Evolutionary conservation across 2,113 vertebrate genomes (phyloP), one percentile per base, ranked within the genome.

Genomic region (Tupaia chinensis): DNA sequence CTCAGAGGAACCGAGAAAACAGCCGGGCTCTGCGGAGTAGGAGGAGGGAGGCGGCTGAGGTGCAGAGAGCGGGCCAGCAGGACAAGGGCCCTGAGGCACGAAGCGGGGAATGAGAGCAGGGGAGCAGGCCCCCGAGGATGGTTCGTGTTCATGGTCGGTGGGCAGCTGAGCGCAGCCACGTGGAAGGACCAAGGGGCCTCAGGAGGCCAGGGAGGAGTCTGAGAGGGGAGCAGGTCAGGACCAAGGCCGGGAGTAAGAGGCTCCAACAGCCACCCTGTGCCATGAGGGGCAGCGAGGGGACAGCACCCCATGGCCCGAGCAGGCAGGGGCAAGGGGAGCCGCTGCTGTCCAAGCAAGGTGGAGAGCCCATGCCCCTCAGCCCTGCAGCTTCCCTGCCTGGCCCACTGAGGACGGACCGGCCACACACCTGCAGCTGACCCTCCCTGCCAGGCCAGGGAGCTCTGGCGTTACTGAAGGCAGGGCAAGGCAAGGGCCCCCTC

Each of bases 1-100:
- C 53, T 74, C 56, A 70, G 80, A 91, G 91, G 70, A 94, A 97
- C 70, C 83, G 74, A 90, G 85, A 94, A 16, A 23, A 44, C 2
- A 13, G 25, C 56, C 58, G 11, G 15, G 14, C 34, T 32, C 70
- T n/a, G n/a, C 19, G 7, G 22, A 14, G n/a, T 27, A 76, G 84
- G 69, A 65, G 34, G 92, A 22, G 88, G 58, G 56, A 63, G 25
- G 13, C n/a, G 25, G 72, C 27, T 15, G 12, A 81, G 66, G 34
- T 53, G 4, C 29, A 63, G 23, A 74, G 54, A 65, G 58, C 23
- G 11, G 3, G 8, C 13, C 1, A 53, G 66, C 54, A 91, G 23
- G 73, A 63, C 23, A 32, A 6, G 0, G 8, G 23, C 19, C 23
- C 70, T 2, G 14, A 53, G 63, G 91, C 61, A 60, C 68, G 53